Evolutionary conservation across 2,113 vertebrate species (phyloP), one percentile per base, ranked within the genome.

Genomic region (Vireo altiloquus): DNA sequence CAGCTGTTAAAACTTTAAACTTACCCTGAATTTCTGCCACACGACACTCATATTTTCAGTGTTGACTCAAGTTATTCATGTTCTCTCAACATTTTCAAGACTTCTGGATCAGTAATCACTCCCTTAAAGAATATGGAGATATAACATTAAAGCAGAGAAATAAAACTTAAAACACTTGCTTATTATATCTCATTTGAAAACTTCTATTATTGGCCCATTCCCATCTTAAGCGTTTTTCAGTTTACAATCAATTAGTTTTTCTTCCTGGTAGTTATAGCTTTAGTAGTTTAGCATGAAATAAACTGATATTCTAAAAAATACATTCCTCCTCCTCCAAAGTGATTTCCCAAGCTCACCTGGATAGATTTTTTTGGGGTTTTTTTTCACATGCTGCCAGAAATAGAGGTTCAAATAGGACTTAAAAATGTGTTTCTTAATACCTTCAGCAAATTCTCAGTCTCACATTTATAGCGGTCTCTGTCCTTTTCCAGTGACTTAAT

Each of bases 21-120:
- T 98, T 98, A 80, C 96, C 98, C 96, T 98, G 98, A 92, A 98
- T 98, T 98, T 99, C 98, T 91, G 98, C 97, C 88, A 98, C 59
- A 86, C 96, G 96, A 50, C 90, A 89, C 82, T 99, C 95, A 52
- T 98, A 98, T 98, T 94, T 98, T 98, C 91, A 98, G 81, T 56
- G 96, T 97, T 88, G 95, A 96, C 85, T 97, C 98, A 84, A 98
- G 90, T 59, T 98, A 97, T 95, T 99, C 98, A 87, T 44, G 42
- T 89, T 99, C 98, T 95, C 94, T 97, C 54, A 97, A n/a, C 49
- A 97, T 83, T 89, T 98, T 97, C 93, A 98, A 96, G 81, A 98
- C 86, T 70, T 98, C 97, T 56, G 96, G 81, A 93, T 98, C 97
- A 91, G 96, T 98, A 65, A 94, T 94, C 61, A 93, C 69, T 90